These are phyloP conservation scores for Pteropus rufus DNA, from an alignment of 2,797 vertebrate species.

Conservation along the genomic window DNA sequence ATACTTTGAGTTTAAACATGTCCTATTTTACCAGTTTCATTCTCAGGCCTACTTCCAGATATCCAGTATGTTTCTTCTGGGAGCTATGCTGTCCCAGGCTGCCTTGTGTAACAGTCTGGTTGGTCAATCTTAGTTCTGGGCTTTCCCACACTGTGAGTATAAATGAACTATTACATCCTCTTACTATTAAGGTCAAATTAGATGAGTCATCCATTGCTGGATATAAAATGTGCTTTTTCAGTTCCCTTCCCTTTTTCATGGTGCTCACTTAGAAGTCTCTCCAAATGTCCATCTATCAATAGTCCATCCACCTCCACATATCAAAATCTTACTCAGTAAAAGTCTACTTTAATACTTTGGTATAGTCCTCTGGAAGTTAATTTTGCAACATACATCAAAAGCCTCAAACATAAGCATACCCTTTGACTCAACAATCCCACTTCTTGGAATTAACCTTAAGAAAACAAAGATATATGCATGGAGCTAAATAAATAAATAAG, in stretches of 20 bases:
- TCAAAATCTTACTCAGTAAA: background rate
- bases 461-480: background rate
- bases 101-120: background rate
- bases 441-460: background rate
- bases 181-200: background rate
- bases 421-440: background rate
- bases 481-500: background rate
- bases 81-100: background rate
- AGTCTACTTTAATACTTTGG: background rate
- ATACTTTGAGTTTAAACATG: background rate
- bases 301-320: background rate
- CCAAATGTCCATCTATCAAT: background rate
- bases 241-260: background rate
- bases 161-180: background rate
- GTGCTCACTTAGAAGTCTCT: background rate
- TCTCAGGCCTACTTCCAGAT: background rate
- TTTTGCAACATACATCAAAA: background rate
- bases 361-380: background rate
- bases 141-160: background rate
- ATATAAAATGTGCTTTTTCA: background rate
- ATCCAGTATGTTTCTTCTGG: background rate
- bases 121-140: background rate
- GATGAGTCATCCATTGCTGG: background rate
- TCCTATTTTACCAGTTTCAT: background rate
- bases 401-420: background rate